These are phyloP conservation scores for Tachina fera DNA, from an alignment of 2,888 invertebrate species.

Conservation along the genomic window DNA sequence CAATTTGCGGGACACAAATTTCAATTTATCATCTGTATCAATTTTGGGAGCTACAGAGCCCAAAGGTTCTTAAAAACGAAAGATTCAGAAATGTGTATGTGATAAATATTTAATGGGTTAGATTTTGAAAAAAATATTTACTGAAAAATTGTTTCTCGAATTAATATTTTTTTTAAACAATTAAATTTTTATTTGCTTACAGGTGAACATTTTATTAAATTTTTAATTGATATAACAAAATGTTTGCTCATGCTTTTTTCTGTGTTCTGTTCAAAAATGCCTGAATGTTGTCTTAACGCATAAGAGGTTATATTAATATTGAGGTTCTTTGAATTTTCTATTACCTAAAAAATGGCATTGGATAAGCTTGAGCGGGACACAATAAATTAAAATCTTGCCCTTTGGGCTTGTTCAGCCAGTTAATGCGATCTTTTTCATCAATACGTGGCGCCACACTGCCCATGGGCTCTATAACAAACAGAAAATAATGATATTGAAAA, in stretches of 20 bases:
- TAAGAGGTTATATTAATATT: not conserved
- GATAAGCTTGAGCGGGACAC: slow-evolving; percentile 90
- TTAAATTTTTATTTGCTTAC: too few species aligned
- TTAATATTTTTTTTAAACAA: too few species aligned
- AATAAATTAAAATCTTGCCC: slow-evolving; percentile 86
- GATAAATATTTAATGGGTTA: too few species aligned
- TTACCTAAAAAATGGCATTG: slow-evolving; percentile 88
- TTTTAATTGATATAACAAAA: too few species aligned
- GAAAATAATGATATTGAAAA: not conserved
- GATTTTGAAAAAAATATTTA: too few species aligned
- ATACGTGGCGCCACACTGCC: slow-evolving; percentile 86
- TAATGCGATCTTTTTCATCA: slow-evolving; percentile 85
- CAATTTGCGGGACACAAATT: slow-evolving; percentile 77
- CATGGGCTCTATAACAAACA: slow-evolving; percentile 83
- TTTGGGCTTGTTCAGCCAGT: slow-evolving; percentile 82
- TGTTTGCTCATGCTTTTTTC: too few species aligned
- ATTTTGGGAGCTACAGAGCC: slow-evolving; percentile 86
- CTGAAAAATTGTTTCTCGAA: too few species aligned
- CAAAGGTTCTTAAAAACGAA: slow-evolving; percentile 80
- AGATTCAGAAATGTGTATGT: not conserved
- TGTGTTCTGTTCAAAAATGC: slow-evolving; percentile 51
- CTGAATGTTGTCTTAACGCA: slow-evolving; percentile 40
- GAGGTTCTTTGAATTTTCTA: not conserved
- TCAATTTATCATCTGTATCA: slow-evolving; percentile 83
- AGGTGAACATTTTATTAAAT: too few species aligned